Percentiles rank a stretch among this genome's conserved stretches.
Evolutionary conservation across 1,140 invertebrate genomes (phyloP).

Genomic region (Metaphire vulgaris): DNA sequence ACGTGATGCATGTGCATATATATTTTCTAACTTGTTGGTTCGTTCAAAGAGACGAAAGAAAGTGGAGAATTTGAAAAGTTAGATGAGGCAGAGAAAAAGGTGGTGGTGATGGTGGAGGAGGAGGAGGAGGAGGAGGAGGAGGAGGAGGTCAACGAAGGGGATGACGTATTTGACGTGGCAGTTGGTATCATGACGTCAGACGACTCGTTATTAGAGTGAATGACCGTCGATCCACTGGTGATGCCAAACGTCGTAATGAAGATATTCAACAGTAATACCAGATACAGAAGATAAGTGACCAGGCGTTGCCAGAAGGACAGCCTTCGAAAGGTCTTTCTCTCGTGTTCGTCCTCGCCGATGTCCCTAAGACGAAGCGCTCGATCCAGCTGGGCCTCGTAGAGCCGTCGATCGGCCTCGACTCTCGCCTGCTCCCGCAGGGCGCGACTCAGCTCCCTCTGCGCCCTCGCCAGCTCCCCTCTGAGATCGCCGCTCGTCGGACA

Average conservation of each 20-base stretch:
- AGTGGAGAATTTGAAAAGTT: no score
- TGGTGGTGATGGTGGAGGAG: no score
- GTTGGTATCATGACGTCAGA: no score
- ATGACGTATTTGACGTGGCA: no score
- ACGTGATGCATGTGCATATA: no score
- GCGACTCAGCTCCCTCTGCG: neutral
- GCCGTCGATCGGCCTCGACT: neutral
- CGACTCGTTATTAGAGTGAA: no score
- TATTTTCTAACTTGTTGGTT: no score
- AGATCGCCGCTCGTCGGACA: neutral
- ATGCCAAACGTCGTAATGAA: slow-evolving; percentile 15
- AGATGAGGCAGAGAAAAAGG: no score
- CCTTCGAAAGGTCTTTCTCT: neutral
- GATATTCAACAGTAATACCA: slow-evolving; percentile 7
- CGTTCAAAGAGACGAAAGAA: no score
- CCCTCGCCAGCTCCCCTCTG: neutral
- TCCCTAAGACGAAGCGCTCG: neutral
- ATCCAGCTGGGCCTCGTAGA: slow-evolving; percentile 3
- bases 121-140: no score
- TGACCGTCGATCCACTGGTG: neutral
- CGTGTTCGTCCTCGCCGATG: neutral
- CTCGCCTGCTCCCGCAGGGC: slow-evolving; percentile 3
- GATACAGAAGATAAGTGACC: slow-evolving; percentile 7
- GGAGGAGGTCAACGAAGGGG: no score
- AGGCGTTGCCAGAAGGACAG: slow-evolving; percentile 16